Conservation (phyloP, 2,113 vertebrate species). For the Stomatorhinus ivindoensis region DNA sequence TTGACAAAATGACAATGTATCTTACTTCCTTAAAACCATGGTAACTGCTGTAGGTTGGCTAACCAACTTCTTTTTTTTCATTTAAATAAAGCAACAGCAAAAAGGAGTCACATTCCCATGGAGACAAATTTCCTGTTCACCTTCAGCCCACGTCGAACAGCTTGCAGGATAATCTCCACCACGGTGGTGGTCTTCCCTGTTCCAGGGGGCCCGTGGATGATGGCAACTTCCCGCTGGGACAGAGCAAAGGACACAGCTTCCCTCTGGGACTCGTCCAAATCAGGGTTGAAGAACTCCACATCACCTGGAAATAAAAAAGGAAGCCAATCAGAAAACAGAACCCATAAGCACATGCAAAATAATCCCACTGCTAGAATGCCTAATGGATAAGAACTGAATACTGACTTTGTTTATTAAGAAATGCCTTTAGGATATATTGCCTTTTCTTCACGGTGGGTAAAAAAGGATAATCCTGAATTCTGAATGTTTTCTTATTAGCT, state of each 20-base stretch:
- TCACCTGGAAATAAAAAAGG: constrained; percentile 41
- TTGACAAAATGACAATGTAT: not conserved
- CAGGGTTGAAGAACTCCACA: constrained; percentile 60
- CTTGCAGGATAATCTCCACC: constrained; percentile 84
- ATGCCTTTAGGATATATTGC: not conserved
- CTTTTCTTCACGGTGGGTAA: not conserved
- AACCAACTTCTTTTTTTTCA: not conserved
- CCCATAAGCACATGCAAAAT: not conserved
- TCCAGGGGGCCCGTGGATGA: constrained; percentile 89
- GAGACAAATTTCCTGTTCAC: constrained; percentile 46
- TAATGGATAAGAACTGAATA: not conserved
- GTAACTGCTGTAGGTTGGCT: not conserved
- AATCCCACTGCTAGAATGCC: not conserved
- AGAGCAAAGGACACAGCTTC: constrained; percentile 81
- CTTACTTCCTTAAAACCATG: not conserved
- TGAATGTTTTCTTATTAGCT: not conserved
- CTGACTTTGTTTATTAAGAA: not conserved
- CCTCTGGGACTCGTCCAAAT: constrained; percentile 79
- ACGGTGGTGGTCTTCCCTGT: constrained; percentile 94
- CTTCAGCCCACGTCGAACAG: constrained; percentile 76
- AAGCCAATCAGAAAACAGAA: not conserved
- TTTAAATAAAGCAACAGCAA: not conserved
- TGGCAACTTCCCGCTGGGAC: constrained; percentile 82
- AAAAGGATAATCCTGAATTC: not conserved
- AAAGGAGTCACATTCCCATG: not conserved